phyloP scores from a whole-genome alignment of 2,888 invertebrate species.

The Rhagophthalmus giganteus region DNA sequence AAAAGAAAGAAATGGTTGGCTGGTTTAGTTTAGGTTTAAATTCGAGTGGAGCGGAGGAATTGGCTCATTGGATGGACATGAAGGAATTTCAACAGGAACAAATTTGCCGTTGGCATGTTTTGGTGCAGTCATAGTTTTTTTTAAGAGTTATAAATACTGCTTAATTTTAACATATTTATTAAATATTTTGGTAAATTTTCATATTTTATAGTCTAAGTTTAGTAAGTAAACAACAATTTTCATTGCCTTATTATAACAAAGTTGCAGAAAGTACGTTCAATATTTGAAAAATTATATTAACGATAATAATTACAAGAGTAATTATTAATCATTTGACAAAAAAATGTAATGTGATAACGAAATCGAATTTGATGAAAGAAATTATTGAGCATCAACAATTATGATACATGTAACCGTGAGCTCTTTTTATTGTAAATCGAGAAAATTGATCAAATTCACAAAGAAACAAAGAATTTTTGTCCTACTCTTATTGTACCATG shows the following conservation, averaged over 20 bases:
- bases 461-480: slow-evolving; percentile 19
- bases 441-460: slow-evolving; percentile 3
- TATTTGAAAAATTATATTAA: too few species aligned
- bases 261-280: too few species aligned
- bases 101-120: slow-evolving; percentile 91
- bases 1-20: slow-evolving; percentile 94
- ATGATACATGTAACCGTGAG: background rate
- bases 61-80: slow-evolving; percentile 92
- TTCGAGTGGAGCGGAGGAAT: slow-evolving; percentile 89
- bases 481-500: slow-evolving; percentile 41
- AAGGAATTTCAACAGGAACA: slow-evolving; percentile 86
- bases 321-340: background rate
- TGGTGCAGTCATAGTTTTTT: slow-evolving; percentile 67
- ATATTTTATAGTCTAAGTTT: slow-evolving; percentile 3
- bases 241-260: background rate
- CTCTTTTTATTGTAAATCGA: slow-evolving; percentile 3
- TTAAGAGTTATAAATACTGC: too few species aligned
- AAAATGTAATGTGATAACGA: slow-evolving; percentile 45
- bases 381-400: slow-evolving; percentile 13
- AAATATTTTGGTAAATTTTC: slow-evolving; percentile 1
- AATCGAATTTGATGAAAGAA: slow-evolving; percentile 44
- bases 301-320: slow-evolving; percentile 8
- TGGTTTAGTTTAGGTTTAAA: slow-evolving; percentile 94
- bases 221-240: too few species aligned
- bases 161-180: background rate